Base-by-base conservation (phyloP, 1,140 invertebrate genomes). In the Bombus confusus region DNA sequence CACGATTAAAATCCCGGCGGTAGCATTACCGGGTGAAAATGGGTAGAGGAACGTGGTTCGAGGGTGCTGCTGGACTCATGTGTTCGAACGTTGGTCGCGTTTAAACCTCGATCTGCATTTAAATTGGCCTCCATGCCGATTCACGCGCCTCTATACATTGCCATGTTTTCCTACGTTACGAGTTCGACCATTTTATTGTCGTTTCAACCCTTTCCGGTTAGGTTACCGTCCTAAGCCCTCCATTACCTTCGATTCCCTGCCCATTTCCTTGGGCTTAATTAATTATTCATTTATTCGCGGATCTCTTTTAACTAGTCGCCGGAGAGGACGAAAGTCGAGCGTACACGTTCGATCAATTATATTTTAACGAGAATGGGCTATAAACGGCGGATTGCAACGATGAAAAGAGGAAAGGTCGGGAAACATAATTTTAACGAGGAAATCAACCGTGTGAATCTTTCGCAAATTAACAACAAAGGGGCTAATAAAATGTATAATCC, bases 31-130 rank as follows among this genome's bases (percentile, higher is more conserved):
- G 83, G 76, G 76, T 69, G 71, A 82, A 80, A 90, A 83, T 66
- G 80, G 47, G 13, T 37, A 64, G 80, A 64, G 85, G 52, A 59
- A 39, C 43, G 64, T 66, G 64, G 69, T 75, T 79, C 77, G 68
- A 79, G 73, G 82, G 84, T 86, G 77, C 37, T 39, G 71, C 37
- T 62, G 86, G 88, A 71, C 87, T 88, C 86, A 83, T 90, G 90
- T 88, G 90, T 91, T 88, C 87, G 87, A 91, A 91, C 89, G 85
- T 85, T 59, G 85, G 80, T 82, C 87, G 83, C 86, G 86, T 91
- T 91, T 91, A 91, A 91, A 89, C 84, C 89, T 86, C 87, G 87
- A 92, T 92, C 91, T 92, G 86, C 91, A 92, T 92, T 92, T 92
- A 92, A 92, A 92, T 92, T 92, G 91, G 84, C 86, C 80, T 52